Evolutionary conservation across 2,888 invertebrate species (phyloP).

Genomic region (Hedychridium roseum): DNA sequence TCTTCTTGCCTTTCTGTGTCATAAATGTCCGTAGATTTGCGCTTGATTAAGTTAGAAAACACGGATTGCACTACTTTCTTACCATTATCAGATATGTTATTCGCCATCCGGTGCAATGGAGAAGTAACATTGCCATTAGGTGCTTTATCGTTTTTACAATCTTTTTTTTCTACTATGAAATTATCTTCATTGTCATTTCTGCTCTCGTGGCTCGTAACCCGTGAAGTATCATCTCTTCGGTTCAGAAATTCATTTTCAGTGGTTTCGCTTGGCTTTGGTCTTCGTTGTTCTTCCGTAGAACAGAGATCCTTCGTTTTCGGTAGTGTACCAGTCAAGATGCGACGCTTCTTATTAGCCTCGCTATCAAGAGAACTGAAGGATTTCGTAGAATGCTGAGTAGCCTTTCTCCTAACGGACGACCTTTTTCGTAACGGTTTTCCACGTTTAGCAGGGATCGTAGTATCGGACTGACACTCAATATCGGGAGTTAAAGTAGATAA

Average conservation of each 20-base stretch:
- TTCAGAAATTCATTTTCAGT: background rate
- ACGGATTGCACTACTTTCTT: constrained; percentile 12
- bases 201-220: background rate
- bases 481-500: constrained; percentile 79
- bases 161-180: background rate
- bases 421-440: constrained; percentile 11
- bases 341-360: background rate
- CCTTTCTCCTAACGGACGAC: constrained; percentile 3
- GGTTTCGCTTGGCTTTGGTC: background rate
- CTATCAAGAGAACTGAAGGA: background rate
- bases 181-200: background rate
- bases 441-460: constrained; percentile 10
- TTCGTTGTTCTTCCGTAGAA: constrained; percentile 5
- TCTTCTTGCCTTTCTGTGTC: constrained; percentile 28
- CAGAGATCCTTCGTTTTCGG: background rate
- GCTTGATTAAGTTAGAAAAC: constrained; percentile 23
- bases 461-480: constrained; percentile 58
- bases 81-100: constrained; percentile 2
- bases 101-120: background rate
- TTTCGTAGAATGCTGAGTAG: background rate
- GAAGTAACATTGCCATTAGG: background rate
- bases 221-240: background rate
- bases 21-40: constrained; percentile 29
- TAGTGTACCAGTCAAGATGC: background rate
- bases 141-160: background rate